Conservation (phyloP, 2,113 vertebrate species). For the Grallaria varia region DNA sequence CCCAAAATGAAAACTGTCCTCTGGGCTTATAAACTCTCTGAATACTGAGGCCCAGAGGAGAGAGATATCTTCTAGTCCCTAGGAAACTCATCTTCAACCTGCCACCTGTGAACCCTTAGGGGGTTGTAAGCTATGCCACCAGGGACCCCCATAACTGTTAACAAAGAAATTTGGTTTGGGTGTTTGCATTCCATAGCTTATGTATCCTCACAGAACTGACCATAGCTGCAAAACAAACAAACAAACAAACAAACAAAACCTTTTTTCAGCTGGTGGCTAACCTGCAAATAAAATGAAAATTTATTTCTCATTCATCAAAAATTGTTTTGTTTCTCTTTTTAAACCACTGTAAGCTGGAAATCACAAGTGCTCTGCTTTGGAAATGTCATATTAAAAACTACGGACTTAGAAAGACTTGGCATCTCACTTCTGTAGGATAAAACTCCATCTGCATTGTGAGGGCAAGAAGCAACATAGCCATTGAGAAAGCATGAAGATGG, state of each 20-base stretch:
- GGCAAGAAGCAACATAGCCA: neutral
- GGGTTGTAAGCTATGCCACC: neutral
- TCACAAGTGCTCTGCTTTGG: neutral
- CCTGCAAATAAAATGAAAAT: neutral
- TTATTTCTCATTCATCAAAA: neutral
- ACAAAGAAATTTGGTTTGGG: neutral
- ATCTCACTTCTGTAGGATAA: neutral
- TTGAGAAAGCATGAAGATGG: neutral
- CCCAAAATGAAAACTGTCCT: neutral
- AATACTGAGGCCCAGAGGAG: neutral
- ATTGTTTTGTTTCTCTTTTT: neutral
- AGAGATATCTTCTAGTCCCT: neutral
- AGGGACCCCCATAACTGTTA: neutral
- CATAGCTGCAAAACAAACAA: neutral
- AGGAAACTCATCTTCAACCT: neutral
- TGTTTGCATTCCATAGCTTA: neutral
- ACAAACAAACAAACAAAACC: neutral
- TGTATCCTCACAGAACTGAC: neutral
- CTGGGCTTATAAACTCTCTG: rapidly evolving
- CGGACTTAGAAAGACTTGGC: neutral
- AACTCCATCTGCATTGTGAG: neutral
- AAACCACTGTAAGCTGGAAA: neutral
- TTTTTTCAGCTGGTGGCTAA: neutral
- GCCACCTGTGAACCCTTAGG: neutral
- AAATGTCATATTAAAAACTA: neutral